Evolutionary conservation across 1,140 invertebrate genomes (phyloP), one percentile per base, ranked within the genome.

Genomic region (Bombus vancouverensis): DNA sequence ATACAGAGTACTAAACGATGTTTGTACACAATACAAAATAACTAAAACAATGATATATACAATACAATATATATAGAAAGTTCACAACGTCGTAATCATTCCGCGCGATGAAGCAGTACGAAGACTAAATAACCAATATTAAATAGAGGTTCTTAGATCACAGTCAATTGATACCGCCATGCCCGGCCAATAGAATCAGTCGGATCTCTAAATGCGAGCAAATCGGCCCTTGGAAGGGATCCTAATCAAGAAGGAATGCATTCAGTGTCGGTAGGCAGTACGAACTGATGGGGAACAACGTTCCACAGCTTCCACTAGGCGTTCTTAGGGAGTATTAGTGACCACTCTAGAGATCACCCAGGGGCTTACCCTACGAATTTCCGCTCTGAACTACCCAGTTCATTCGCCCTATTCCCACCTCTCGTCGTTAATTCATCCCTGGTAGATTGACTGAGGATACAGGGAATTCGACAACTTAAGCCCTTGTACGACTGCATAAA

Each of bases 311-410:
- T 92, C 92, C 91, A 91, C 81, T 80, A 70, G 87, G 88, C 93
- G 92, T 94, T 94, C 93, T 94, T 94, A 94, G 92, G 89, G 91
- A 92, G 93, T 92, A 94, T 95, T 94, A 94, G 93, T 93, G 93
- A 94, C 93, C 94, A 94, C 93, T 94, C 93, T 92, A 88, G 91
- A 90, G 93, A 94, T 94, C 93, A 93, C 89, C 89, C 91, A 89
- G 91, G 92, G 90, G 87, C 87, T 92, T 91, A 92, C 90, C 88
- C 91, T 88, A 91, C 92, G 92, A 93, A 93, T 93, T 93, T 92
- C 92, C 83, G 84, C 62, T 39, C 83, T 70, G 84, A 90, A 86
- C 88, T 91, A 91, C 84, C 83, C 88, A 72, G 77, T 87, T 91
- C 86, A 85, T 91, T 90, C 87, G 79, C 85, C 88, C 88, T 68